Evolutionary conservation across 2,797 vertebrate genomes (phyloP), one percentile per base, ranked within the genome.

Genomic region (Podarcis lilfordi): DNA sequence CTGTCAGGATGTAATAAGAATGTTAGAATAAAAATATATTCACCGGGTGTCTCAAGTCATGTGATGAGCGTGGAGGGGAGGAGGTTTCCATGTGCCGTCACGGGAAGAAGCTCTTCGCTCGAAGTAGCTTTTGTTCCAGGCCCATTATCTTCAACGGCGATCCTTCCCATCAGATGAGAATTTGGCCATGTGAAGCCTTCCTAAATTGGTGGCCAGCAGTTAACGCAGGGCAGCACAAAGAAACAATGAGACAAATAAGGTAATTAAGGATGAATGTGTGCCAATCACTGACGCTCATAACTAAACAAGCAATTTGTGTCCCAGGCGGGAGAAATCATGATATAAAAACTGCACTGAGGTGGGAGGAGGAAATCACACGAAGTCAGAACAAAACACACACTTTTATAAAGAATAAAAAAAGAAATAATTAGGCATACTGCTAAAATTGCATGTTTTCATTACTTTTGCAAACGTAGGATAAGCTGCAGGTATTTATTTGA

Each of bases 401-500:
- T 43, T 43, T 43, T 85, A 88, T 84, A 91, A 93, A 11, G 25
- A 89, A 82, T 80, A 92, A 89, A 76, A 88, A 90, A 77, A 40
- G 72, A 55, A 86, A 88, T 72, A 87, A 92, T 86, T 87, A 77
- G 89, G 8, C 55, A 10, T 61, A 90, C 87, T 88, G 81, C 84
- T 91, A 91, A 90, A 91, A 87, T 78, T 91, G 82, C 89, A 86
- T 93, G 88, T 95, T 93, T 95, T 91, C 88, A 25, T 85, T 91
- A 43, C 85, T 87, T 92, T 93, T 90, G 89, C 55, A 84, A 94
- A 89, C 84, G 86, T 72, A 69, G 0, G 0, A 78, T 90, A 90
- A 91, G 91, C 84, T 90, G 84, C 89, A 94, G 61, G 90, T 86
- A 29, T 95, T 91, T 86, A 29, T 95, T 91, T 13, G 87, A 95